Percentiles rank a stretch among this genome's conserved stretches.
These are phyloP conservation scores for Dufourea novaeangliae DNA, from an alignment of 1,140 invertebrate genomes.

Conservation along the genomic window DNA sequence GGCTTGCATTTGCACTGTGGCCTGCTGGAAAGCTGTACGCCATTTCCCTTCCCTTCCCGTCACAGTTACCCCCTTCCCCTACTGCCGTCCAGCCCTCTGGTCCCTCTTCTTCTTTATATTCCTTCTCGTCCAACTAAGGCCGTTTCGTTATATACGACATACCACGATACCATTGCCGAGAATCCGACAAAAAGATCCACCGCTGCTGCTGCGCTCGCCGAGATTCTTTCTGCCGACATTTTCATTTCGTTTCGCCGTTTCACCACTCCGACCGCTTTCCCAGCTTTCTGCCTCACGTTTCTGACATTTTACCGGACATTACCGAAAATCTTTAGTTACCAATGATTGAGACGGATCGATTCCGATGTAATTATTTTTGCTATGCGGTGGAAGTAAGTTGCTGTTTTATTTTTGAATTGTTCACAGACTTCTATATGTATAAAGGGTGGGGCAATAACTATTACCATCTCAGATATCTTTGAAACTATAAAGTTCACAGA, in stretches of 20 bases:
- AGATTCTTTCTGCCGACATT: slow-evolving; percentile 36
- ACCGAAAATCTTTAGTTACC: too few relatives aligned
- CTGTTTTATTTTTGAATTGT: too few relatives aligned
- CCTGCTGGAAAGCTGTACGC: slow-evolving; percentile 53
- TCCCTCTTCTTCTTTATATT: slow-evolving; percentile 42
- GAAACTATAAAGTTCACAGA: too few relatives aligned
- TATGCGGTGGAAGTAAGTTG: too few relatives aligned
- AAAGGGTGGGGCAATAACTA: too few relatives aligned
- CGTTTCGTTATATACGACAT: slow-evolving; percentile 45
- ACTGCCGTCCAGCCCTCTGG: not conserved
- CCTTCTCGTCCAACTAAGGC: slow-evolving; percentile 30
- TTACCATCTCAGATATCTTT: too few relatives aligned
- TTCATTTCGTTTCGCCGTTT: slow-evolving; percentile 35
- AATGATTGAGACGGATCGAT: too few relatives aligned
- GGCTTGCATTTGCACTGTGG: slow-evolving; percentile 68
- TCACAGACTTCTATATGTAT: too few relatives aligned
- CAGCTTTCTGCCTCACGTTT: not conserved
- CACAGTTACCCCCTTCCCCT: not conserved
- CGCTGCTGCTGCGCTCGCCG: slow-evolving; percentile 23
- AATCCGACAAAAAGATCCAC: slow-evolving; percentile 45
- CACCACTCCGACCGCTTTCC: not conserved
- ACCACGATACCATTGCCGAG: slow-evolving; percentile 33
- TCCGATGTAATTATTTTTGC: too few relatives aligned
- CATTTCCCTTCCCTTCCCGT: not conserved
- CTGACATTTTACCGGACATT: too few relatives aligned